Evolutionary conservation across 2,888 invertebrate species (phyloP), one percentile per base, ranked within the genome.

Genomic region (Coenonympha glycerion): DNA sequence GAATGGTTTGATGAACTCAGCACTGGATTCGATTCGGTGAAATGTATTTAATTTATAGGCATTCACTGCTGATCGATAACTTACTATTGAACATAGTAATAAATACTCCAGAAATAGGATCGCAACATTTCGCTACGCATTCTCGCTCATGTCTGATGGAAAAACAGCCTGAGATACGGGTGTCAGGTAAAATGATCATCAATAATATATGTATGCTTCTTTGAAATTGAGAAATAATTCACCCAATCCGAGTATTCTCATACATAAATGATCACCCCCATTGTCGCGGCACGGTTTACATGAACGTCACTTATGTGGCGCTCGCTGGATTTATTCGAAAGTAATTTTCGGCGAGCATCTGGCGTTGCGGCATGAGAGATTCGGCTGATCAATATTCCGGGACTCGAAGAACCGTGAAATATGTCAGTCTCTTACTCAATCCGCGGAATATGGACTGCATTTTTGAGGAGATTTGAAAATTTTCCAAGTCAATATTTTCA

Each of bases 331-430:
- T 82, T 86, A 84, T 85, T 79, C 73, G 76, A 81, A 83, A 86
- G 84, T 83, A 86, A 86, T 86, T 84, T 83, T 73, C 76, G 69
- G 80, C 63, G 79, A 81, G 83, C 86, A 87, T 77, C 86, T 87
- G 86, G 83, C 78, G 68, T 63, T 78, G 77, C 78, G 84, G 79
- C 76, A 76, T 82, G 80, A 82, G 79, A 77, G 73, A 82, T 83
- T 82, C 73, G 63, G 66, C 78, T 85, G 82, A 84, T 86, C 86
- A 85, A 86, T 86, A 86, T 85, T 85, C 85, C 73, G 75, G 82
- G 78, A 76, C 75, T 59, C 74, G 74, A 79, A 79, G 79, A 84
- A 79, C 77, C 79, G 74, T 73, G 79, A 81, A 82, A 83, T 82
- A 79, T 84, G 81, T 76, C 82, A 81, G 78, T 79, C 76, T 76